These are phyloP conservation scores for Amphiprion ocellaris DNA, from an alignment of 2,113 vertebrate genomes.

Conservation along the genomic window DNA sequence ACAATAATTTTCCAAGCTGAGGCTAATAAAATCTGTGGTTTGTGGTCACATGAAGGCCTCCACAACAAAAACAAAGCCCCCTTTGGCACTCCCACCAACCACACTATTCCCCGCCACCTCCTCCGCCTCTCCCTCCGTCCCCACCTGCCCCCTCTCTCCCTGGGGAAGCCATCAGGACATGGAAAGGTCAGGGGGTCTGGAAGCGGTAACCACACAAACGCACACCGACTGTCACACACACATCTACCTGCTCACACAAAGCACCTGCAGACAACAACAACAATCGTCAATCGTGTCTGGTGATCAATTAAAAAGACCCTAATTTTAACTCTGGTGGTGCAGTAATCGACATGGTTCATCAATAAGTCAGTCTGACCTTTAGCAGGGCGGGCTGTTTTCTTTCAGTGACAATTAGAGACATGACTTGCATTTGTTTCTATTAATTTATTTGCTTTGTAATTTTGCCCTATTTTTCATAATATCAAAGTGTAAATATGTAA, in stretches of 20 bases:
- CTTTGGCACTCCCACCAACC: slow-evolving; percentile 3
- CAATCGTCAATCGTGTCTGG: slow-evolving; percentile 4
- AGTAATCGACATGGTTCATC: slow-evolving; percentile 53
- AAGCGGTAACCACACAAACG: slow-evolving; percentile 56
- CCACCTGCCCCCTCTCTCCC: slow-evolving; percentile 57
- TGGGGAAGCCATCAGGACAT: slow-evolving; percentile 81
- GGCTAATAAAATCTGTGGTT: no score
- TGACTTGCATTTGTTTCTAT: neutral
- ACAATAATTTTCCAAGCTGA: no score
- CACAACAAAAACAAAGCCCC: slow-evolving; percentile 68
- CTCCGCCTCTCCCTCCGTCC: slow-evolving; percentile 14
- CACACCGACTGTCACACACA: slow-evolving; percentile 38
- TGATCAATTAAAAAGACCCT: slow-evolving; percentile 65
- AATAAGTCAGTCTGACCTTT: slow-evolving; percentile 70
- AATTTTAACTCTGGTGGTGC: slow-evolving; percentile 14
- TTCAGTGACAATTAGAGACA: neutral
- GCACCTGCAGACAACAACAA: slow-evolving; percentile 54
- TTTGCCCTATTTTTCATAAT: no score
- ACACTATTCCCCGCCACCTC: neutral
- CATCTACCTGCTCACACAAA: slow-evolving; percentile 52
- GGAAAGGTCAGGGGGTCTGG: slow-evolving; percentile 83
- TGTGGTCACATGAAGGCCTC: slow-evolving; percentile 44
- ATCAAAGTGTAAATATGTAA: no score
- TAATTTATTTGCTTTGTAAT: no score
- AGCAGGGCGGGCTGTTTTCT: neutral